These are phyloP conservation scores for Triplophysa bombifrons DNA, from an alignment of 2,797 vertebrate genomes.

Conservation along the genomic window DNA sequence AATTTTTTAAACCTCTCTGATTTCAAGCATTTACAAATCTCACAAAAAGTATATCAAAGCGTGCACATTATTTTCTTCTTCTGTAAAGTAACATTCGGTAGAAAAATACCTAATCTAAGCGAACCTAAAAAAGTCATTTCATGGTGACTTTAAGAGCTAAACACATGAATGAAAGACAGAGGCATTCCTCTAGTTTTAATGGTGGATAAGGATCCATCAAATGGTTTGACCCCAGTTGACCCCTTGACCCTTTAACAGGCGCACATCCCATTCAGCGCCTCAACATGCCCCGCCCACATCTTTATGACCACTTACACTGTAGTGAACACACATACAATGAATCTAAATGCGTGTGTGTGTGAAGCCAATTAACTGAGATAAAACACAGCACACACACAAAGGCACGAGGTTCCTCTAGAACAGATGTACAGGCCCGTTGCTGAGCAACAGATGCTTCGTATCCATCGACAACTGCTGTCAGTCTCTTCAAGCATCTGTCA, in stretches of 20 bases:
- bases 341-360: slow-evolving; percentile 20
- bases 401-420: slow-evolving; percentile 25
- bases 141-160: background rate
- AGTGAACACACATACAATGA: slow-evolving; percentile 46
- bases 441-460: slow-evolving; percentile 58
- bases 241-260: slow-evolving; percentile 71
- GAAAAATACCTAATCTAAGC: too few species aligned
- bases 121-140: slow-evolving; percentile 36
- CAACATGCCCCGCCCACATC: slow-evolving; percentile 64
- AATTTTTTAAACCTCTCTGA: background rate
- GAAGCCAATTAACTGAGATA: slow-evolving; percentile 32
- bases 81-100: too few species aligned
- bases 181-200: slow-evolving; percentile 28
- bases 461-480: slow-evolving; percentile 54
- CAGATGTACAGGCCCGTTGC: slow-evolving; percentile 37
- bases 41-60: too few species aligned
- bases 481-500: slow-evolving; percentile 64
- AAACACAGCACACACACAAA: slow-evolving; percentile 38
- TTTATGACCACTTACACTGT: slow-evolving; percentile 67
- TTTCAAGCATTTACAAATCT: slow-evolving; percentile 9
- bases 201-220: slow-evolving; percentile 52
- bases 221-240: slow-evolving; percentile 75
- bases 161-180: background rate
- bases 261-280: slow-evolving; percentile 71
- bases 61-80: too few species aligned